These are phyloP conservation scores for Falco berigora DNA, from an alignment of 2,797 vertebrate genomes.

Conservation along the genomic window DNA sequence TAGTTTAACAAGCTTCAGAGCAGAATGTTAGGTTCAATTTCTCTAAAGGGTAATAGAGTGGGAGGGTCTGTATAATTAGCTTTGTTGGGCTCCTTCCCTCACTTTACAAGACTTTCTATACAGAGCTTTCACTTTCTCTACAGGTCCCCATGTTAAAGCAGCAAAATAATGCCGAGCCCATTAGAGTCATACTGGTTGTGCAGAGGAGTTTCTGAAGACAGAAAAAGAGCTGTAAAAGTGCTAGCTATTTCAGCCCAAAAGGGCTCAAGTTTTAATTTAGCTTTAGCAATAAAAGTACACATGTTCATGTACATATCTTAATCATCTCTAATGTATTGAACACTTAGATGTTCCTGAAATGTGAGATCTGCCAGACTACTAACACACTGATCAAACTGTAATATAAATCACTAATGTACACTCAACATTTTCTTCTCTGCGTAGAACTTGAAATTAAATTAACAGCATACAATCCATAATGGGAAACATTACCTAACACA, in stretches of 20 bases:
- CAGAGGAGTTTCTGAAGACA: not conserved
- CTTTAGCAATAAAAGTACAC: constrained; percentile 13
- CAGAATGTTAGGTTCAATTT: constrained; percentile 74
- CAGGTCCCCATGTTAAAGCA: constrained; percentile 55
- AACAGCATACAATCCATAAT: not conserved
- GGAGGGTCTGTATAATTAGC: constrained; percentile 71
- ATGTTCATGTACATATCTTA: not conserved
- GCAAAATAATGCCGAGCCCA: constrained; percentile 43
- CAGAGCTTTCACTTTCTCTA: constrained; percentile 49
- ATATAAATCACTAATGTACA: constrained; percentile 1
- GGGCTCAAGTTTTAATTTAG: constrained; percentile 57
- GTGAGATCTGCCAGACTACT: not conserved
- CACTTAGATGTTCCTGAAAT: not conserved
- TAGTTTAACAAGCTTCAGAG: constrained; percentile 71
- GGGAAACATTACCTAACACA: not conserved
- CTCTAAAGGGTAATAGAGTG: constrained; percentile 69
- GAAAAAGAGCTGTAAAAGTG: constrained; percentile 28
- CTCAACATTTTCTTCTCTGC: not conserved
- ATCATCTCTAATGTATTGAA: not conserved
- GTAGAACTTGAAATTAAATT: constrained; percentile 4
- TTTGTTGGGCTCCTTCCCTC: constrained; percentile 61
- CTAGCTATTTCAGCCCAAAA: constrained; percentile 27
- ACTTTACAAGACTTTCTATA: constrained; percentile 41
- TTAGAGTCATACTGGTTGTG: constrained; percentile 26
- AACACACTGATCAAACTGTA: constrained; percentile 6